Conservation (phyloP, 2,113 vertebrate genomes). For the Calidris pugnax region DNA sequence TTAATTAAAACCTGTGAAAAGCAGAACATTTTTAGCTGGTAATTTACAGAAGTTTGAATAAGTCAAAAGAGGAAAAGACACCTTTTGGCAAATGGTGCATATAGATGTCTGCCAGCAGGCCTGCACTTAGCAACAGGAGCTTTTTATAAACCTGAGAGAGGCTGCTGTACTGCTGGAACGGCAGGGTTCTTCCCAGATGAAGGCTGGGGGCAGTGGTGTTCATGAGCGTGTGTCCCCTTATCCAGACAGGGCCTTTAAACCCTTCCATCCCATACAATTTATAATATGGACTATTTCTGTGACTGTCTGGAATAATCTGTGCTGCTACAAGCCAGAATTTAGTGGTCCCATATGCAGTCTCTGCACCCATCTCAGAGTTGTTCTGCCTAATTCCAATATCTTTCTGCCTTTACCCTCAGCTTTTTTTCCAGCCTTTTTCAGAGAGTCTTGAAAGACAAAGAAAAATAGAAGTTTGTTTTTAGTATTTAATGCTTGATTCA, state of each 20-base stretch:
- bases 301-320: background rate
- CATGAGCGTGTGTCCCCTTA: background rate
- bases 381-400: background rate
- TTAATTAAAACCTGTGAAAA: constrained; percentile 70
- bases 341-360: background rate
- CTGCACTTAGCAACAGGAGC: constrained; percentile 45
- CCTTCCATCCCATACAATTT: background rate
- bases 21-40: constrained; percentile 49
- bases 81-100: constrained; percentile 50
- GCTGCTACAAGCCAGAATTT: background rate
- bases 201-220: background rate
- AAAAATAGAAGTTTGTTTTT: background rate
- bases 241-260: background rate
- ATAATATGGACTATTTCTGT: background rate
- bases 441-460: background rate
- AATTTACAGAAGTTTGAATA: constrained; percentile 63
- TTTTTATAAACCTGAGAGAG: background rate
- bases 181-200: background rate
- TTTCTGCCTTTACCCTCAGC: background rate
- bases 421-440: background rate
- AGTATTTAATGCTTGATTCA: background rate
- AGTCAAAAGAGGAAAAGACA: constrained; percentile 48
- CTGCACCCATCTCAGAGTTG: background rate
- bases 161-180: background rate
- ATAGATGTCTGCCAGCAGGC: constrained; percentile 8